Conservation (phyloP, 2,888 invertebrate species). For the Oscheius sp. region DNA sequence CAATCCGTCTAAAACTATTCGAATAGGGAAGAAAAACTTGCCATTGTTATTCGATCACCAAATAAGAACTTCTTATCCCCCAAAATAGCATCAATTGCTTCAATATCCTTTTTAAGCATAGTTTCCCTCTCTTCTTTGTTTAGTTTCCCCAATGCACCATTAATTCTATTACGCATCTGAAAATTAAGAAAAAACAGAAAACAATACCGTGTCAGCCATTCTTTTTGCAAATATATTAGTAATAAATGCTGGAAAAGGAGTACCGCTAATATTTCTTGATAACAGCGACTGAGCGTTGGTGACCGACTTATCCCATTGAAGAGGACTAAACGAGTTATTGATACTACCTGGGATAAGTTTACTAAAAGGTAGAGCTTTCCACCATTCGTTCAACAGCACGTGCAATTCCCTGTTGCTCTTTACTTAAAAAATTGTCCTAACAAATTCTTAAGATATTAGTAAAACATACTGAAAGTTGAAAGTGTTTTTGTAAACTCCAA, state of each 20-base stretch:
- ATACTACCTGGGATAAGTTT: constrained; percentile 6
- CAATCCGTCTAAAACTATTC: constrained; percentile 58
- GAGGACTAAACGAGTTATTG: constrained; percentile 32
- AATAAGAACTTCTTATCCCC: constrained; percentile 94
- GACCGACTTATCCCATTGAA: constrained; percentile 51
- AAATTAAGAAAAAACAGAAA: background rate
- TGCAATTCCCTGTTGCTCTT: constrained; percentile 86
- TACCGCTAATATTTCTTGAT: constrained; percentile 58
- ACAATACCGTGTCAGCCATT: constrained; percentile 42
- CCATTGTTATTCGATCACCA: constrained; percentile 90
- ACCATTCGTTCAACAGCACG: constrained; percentile 94
- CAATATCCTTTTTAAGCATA: constrained; percentile 86
- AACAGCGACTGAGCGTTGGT: constrained; percentile 54
- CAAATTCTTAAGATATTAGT: background rate
- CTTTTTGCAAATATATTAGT: constrained; percentile 50
- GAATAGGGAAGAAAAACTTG: constrained; percentile 73
- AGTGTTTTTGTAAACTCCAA: constrained; percentile 50
- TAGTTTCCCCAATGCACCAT: constrained; percentile 41
- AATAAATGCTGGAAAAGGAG: constrained; percentile 59
- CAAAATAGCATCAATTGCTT: constrained; percentile 88
- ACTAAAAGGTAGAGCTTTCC: constrained; percentile 90
- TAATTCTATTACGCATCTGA: constrained; percentile 40
- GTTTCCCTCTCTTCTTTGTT: constrained; percentile 38
- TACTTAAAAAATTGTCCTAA: constrained; percentile 79
- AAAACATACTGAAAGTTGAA: constrained; percentile 37